Evolutionary conservation across 2,797 vertebrate genomes (phyloP).

Genomic region (Merluccius polli): DNA sequence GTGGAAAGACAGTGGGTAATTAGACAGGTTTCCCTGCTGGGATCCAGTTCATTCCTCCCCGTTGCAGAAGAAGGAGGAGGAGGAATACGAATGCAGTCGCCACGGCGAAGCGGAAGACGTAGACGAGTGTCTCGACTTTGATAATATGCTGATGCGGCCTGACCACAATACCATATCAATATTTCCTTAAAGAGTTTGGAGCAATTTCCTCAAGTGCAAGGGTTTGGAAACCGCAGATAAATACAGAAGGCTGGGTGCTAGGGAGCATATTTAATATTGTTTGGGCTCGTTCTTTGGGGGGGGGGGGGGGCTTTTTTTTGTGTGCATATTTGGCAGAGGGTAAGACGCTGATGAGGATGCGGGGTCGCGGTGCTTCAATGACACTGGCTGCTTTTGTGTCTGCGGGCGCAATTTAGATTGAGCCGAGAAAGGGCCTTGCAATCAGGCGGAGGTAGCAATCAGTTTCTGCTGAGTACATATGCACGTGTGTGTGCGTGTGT

Average conservation of each 20-base stretch:
- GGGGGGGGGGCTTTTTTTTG: not conserved
- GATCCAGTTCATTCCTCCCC: constrained; percentile 72
- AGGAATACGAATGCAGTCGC: constrained; percentile 32
- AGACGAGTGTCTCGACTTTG: not conserved
- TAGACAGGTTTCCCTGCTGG: constrained; percentile 73
- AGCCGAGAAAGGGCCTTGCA: constrained; percentile 69
- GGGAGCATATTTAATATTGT: not conserved
- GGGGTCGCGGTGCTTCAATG: constrained; percentile 44
- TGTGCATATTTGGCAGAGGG: not conserved
- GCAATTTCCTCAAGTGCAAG: not conserved
- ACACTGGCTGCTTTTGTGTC: constrained; percentile 61
- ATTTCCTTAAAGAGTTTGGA: not conserved
- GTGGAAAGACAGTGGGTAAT: constrained; percentile 79
- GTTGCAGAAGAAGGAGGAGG: constrained; percentile 32
- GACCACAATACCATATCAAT: not conserved
- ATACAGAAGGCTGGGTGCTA: not conserved
- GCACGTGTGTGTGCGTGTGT: constrained; percentile 3
- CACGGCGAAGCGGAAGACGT: not conserved
- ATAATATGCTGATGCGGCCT: no score
- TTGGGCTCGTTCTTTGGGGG: not conserved
- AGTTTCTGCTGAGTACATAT: constrained; percentile 54
- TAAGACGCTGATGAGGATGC: not conserved
- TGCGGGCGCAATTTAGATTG: constrained; percentile 74
- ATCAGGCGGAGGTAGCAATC: constrained; percentile 73
- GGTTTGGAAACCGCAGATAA: not conserved